phyloP scores from a whole-genome alignment of 2,113 vertebrate species.

The Phylloscopus trochilus region DNA sequence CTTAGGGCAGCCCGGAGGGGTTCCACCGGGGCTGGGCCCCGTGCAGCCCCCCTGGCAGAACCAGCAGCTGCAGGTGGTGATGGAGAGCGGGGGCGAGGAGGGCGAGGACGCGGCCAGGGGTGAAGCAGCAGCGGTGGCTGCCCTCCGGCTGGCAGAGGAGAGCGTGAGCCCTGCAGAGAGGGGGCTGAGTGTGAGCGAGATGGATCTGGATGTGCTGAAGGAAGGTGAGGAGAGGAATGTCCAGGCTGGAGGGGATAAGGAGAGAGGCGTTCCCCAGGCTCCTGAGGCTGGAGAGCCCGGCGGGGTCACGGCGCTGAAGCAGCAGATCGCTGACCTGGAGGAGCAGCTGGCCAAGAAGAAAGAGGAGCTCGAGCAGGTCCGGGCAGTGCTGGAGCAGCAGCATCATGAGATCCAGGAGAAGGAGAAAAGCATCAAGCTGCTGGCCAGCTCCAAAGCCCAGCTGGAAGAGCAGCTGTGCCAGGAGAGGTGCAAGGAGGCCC shows the following conservation, averaged over 20 bases:
- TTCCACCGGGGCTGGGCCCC: slow-evolving; percentile 33
- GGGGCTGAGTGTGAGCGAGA: slow-evolving; percentile 38
- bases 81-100: slow-evolving; percentile 20
- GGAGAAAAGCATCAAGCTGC: slow-evolving; percentile 79
- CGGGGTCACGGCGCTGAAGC: slow-evolving; percentile 67
- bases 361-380: slow-evolving; percentile 79
- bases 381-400: slow-evolving; percentile 76
- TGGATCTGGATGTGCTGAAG: neutral
- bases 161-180: neutral
- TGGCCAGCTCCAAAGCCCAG: slow-evolving; percentile 73
- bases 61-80: slow-evolving; percentile 46
- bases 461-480: slow-evolving; percentile 54
- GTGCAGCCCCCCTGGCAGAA: slow-evolving; percentile 63
- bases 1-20: slow-evolving; percentile 62
- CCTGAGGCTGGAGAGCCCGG: neutral
- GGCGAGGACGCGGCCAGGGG: neutral
- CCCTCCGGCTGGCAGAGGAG: slow-evolving; percentile 3
- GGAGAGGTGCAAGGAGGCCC: neutral
- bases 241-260: neutral
- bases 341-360: slow-evolving; percentile 78
- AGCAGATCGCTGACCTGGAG: slow-evolving; percentile 80
- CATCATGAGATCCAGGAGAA: slow-evolving; percentile 81
- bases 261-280: neutral
- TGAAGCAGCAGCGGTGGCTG: neutral
- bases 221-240: slow-evolving; percentile 11